These are phyloP conservation scores for Gymnosoma rotundatum DNA, from an alignment of 2,888 invertebrate species.

Conservation along the genomic window DNA sequence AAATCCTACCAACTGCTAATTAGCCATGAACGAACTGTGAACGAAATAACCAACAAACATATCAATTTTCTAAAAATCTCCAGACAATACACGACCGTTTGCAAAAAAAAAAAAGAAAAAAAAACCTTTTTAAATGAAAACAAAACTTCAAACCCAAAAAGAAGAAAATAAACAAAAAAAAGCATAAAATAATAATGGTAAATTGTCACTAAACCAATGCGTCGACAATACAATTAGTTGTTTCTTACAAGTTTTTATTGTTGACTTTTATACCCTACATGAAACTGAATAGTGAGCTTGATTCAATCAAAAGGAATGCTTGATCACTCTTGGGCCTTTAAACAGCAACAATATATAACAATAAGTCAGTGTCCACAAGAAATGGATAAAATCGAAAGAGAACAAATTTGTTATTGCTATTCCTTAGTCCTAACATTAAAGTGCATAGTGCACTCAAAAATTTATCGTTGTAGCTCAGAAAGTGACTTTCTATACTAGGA, in stretches of 20 bases:
- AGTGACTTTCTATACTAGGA: no score
- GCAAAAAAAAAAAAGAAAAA: slow-evolving; percentile 1
- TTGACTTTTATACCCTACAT: slow-evolving; percentile 29
- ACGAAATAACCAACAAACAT: slow-evolving; percentile 50
- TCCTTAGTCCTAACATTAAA: no score
- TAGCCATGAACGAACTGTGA: slow-evolving; percentile 38
- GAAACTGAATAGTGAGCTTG: neutral
- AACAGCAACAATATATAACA: neutral
- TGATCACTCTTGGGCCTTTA: no score
- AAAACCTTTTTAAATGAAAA: slow-evolving; percentile 22
- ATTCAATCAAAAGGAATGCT: no score
- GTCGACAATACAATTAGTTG: slow-evolving; percentile 68
- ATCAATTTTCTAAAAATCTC: slow-evolving; percentile 68
- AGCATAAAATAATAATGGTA: slow-evolving; percentile 38
- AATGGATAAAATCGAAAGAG: no score
- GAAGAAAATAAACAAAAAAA: slow-evolving; percentile 42
- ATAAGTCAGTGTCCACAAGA: no score
- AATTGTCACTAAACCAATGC: slow-evolving; percentile 69
- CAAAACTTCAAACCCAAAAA: slow-evolving; percentile 21
- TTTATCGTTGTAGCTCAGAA: no score
- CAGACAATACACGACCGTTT: slow-evolving; percentile 65
- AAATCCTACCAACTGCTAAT: slow-evolving; percentile 51
- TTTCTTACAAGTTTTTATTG: slow-evolving; percentile 33
- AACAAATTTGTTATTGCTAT: no score
- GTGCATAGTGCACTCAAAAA: no score